Conservation (phyloP, 2,888 invertebrate genomes). For the Ceraclea dissimilis region DNA sequence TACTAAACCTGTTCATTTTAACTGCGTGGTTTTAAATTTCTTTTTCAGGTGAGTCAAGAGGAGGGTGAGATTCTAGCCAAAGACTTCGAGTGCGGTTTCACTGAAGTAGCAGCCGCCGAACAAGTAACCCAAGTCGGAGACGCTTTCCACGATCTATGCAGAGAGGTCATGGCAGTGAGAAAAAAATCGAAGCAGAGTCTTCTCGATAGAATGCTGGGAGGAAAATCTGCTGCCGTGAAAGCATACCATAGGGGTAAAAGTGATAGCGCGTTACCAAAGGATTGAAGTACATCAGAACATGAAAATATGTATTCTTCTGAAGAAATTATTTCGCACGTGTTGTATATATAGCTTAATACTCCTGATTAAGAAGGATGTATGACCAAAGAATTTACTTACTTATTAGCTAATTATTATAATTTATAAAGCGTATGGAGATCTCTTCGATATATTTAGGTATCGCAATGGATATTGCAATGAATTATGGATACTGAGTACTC, state of each 20-base stretch:
- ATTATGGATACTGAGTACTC: too few relatives aligned
- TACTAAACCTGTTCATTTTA: too few relatives aligned
- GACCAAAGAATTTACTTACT: too few relatives aligned
- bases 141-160: conserved; percentile 77
- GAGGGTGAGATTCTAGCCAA: conserved; percentile 85
- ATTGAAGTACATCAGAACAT: conserved; percentile 47
- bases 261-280: conserved; percentile 81
- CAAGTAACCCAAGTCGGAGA: conserved; percentile 79
- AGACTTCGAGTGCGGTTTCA: conserved; percentile 81
- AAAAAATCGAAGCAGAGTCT: conserved; percentile 80
- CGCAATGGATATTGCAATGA: too few relatives aligned
- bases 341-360: too few relatives aligned
- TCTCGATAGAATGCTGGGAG: conserved; percentile 75
- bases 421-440: too few relatives aligned
- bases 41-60: conserved; percentile 62
- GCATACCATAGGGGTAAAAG: conserved; percentile 82
- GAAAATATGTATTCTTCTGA: too few relatives aligned
- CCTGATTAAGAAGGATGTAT: too few relatives aligned
- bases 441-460: too few relatives aligned
- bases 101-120: conserved; percentile 83
- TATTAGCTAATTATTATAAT: too few relatives aligned
- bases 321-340: too few relatives aligned
- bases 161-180: conserved; percentile 70
- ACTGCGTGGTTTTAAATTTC: neutral
- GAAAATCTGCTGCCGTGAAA: conserved; percentile 57